phyloP scores from a whole-genome alignment of 2,113 vertebrate genomes.

The Micronycteris hirsuta region DNA sequence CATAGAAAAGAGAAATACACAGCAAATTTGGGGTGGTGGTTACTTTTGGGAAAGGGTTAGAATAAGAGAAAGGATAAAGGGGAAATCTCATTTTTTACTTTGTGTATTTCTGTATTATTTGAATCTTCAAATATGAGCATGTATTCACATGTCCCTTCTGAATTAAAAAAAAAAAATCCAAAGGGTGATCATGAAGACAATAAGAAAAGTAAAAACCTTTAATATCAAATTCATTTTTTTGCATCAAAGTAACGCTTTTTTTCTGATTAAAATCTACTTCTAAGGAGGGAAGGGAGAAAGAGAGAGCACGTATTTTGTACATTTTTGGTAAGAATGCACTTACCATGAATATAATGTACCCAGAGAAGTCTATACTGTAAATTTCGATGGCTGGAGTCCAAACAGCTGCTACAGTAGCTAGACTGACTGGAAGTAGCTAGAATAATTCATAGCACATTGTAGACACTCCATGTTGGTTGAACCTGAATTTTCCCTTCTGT shows the following conservation, averaged over 20 bases:
- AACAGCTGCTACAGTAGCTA: background rate
- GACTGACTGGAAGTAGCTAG: background rate
- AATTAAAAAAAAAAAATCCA: background rate
- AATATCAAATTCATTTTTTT: background rate
- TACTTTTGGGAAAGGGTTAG: background rate
- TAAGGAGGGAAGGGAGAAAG: background rate
- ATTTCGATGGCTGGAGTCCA: background rate
- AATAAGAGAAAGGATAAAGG: background rate
- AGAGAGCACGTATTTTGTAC: background rate
- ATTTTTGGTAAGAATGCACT: background rate
- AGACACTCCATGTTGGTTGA: background rate
- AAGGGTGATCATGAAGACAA: background rate
- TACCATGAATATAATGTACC: background rate
- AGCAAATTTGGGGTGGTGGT: background rate
- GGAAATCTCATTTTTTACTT: background rate
- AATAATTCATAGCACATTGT: too few relatives aligned
- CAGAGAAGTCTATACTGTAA: background rate
- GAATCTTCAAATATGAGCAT: background rate
- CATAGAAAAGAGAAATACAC: background rate
- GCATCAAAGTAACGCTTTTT: background rate
- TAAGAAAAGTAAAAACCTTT: background rate
- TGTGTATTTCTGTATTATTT: background rate
- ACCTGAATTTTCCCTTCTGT: background rate
- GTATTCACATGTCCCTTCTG: background rate
- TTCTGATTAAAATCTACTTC: background rate